Conservation (phyloP, 2,888 invertebrate species). For the Pedicia rivosa region DNA sequence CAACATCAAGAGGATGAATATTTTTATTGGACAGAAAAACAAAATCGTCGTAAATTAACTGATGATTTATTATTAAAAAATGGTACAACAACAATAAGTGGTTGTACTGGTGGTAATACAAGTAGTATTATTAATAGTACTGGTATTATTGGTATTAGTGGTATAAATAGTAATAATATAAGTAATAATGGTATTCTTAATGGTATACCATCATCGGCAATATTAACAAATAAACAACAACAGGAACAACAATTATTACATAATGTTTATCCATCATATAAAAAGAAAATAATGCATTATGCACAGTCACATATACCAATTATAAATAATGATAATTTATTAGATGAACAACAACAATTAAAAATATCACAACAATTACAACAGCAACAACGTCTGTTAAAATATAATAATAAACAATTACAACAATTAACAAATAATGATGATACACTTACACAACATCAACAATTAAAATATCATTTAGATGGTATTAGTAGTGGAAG, state of each 20-base stretch:
- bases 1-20: conserved; percentile 23
- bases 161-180: conserved; percentile 3
- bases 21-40: conserved; percentile 29
- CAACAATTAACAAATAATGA: no score
- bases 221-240: no score
- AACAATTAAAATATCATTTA: no score
- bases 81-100: conserved; percentile 11
- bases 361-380: background rate
- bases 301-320: background rate
- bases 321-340: background rate
- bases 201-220: no score
- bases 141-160: conserved; percentile 1
- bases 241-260: conserved; percentile 14
- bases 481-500: no score
- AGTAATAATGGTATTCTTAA: no score
- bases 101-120: background rate
- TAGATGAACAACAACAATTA: background rate
- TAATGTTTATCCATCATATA: conserved; percentile 28
- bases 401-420: background rate
- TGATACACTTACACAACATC: conserved; percentile 6
- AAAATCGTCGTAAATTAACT: conserved; percentile 22
- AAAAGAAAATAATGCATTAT: conserved; percentile 15
- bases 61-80: conserved; percentile 11
- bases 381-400: conserved; percentile 12
- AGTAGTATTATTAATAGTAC: conserved; percentile 2